Conservation (phyloP, 2,113 vertebrate genomes). For the Leptocoma aspasia region DNA sequence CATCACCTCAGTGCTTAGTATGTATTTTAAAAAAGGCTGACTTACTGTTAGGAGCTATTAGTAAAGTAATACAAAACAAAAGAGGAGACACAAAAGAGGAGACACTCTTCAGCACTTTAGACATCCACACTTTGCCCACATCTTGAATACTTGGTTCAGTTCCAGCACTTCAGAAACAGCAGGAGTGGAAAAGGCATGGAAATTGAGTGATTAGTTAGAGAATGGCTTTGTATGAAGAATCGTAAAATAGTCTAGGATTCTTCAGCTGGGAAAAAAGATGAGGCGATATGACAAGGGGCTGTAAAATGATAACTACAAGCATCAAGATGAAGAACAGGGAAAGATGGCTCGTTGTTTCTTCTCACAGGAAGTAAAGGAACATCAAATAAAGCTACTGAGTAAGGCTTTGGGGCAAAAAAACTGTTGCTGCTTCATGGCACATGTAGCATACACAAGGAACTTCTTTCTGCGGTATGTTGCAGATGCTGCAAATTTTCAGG, state of each 20-base stretch:
- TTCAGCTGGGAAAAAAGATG: background rate
- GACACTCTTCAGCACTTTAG: slow-evolving; percentile 14
- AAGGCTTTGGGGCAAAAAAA: background rate
- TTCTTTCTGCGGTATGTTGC: background rate
- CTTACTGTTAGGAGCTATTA: slow-evolving; percentile 29
- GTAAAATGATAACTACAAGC: background rate
- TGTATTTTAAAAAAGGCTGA: background rate
- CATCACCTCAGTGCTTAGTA: background rate
- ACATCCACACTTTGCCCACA: slow-evolving; percentile 7
- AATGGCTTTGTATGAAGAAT: background rate
- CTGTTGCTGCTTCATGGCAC: background rate
- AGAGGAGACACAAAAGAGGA: background rate
- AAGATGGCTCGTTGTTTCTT: background rate
- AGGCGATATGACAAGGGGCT: background rate
- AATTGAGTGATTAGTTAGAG: slow-evolving; percentile 15
- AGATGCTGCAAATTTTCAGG: background rate
- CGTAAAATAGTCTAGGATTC: background rate
- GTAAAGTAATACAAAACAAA: slow-evolving; percentile 39
- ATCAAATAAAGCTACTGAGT: background rate
- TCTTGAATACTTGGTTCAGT: slow-evolving; percentile 22
- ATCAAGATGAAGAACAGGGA: background rate
- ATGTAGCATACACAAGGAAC: background rate
- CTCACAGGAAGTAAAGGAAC: background rate
- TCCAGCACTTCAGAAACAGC: slow-evolving; percentile 39
- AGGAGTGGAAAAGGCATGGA: slow-evolving; percentile 27